These are phyloP conservation scores for Darwinula stevensoni DNA, from an alignment of 2,888 invertebrate species.

Conservation along the genomic window DNA sequence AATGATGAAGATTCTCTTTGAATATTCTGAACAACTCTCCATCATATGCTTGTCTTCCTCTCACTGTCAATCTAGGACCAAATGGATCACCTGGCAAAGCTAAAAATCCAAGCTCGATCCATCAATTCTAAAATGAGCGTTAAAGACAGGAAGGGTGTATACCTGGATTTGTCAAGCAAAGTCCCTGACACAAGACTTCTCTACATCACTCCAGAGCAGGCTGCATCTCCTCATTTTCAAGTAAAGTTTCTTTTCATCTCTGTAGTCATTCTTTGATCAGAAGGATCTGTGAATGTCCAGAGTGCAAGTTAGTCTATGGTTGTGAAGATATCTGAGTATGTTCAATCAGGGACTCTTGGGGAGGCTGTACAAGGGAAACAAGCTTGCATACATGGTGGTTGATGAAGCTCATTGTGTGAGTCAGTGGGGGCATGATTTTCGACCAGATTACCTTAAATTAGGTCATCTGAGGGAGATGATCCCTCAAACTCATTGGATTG, in stretches of 20 bases:
- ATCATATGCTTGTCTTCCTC: too few species aligned
- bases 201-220: constrained; percentile 92
- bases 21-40: too few species aligned
- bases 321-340: too few species aligned
- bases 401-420: constrained; percentile 97
- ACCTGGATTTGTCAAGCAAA: constrained; percentile 39
- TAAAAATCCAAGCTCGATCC: constrained; percentile 53
- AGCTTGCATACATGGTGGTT: constrained; percentile 64
- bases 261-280: too few species aligned
- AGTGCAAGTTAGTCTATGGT: too few species aligned
- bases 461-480: constrained; percentile 32
- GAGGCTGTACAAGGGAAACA: constrained; percentile 36
- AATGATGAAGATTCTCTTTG: too few species aligned
- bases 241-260: constrained; percentile 11
- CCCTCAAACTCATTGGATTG: constrained; percentile 47
- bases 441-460: constrained; percentile 74
- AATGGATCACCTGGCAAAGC: constrained; percentile 45
- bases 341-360: constrained; percentile 25
- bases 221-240: constrained; percentile 43
- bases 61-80: constrained; percentile 71
- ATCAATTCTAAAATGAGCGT: constrained; percentile 67
- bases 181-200: constrained; percentile 50
- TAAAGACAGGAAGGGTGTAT: constrained; percentile 41
- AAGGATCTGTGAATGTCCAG: background rate
- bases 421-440: constrained; percentile 96